Base-by-base conservation (phyloP, 2,888 invertebrate genomes). In the Lamellibrachia columna region DNA sequence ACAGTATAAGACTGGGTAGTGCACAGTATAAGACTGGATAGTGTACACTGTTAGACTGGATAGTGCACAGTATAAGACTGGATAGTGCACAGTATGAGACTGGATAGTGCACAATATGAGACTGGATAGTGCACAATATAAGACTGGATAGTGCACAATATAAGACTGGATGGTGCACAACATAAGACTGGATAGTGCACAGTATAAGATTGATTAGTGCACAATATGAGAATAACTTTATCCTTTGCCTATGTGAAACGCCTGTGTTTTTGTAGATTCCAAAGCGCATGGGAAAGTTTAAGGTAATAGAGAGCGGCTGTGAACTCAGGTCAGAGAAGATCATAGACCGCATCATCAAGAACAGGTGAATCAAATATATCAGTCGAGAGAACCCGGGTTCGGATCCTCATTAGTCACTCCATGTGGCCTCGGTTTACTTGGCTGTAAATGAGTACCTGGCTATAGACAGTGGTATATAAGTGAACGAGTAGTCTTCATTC, bases 281-380 rank as follows among this genome's bases (percentile, higher is more conserved):
- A 40, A 99, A 98, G 96, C 97, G 97, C 94, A 97, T 97, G 93
- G 98, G 98, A 40, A 98, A 98, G 96, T 98, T 98, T 96, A 97
- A 97, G 96, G 96, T 97, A 52, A 96, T 99, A 91, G 97, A 98
- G 95, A 98, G 98, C 93, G 98, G 97, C 92, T 99, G 98, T 96
- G 97, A 97, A 75, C 98, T 99, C 98, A 99, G 99, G 7, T 99
- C 99, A 2, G 98, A 99, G 95, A 98, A 98, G 96, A 99, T 99
- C 94, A 99, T 99, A 1, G 98, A 99, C 95, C 97, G 99, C 96
- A 99, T 99, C 95, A 99, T 99, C 95, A 97, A 98, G 92, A 98
- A 99, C 97, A 98, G 98, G 97, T 97, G 95, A 90, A 40, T 40
- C 40, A 40, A 40, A 40, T 40, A 40, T 40, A 40, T 40, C 40